Percentiles rank a stretch among this genome's conserved stretches.
These are phyloP conservation scores for Ectemnius continuus DNA, from an alignment of 2,888 invertebrate genomes.

Conservation along the genomic window DNA sequence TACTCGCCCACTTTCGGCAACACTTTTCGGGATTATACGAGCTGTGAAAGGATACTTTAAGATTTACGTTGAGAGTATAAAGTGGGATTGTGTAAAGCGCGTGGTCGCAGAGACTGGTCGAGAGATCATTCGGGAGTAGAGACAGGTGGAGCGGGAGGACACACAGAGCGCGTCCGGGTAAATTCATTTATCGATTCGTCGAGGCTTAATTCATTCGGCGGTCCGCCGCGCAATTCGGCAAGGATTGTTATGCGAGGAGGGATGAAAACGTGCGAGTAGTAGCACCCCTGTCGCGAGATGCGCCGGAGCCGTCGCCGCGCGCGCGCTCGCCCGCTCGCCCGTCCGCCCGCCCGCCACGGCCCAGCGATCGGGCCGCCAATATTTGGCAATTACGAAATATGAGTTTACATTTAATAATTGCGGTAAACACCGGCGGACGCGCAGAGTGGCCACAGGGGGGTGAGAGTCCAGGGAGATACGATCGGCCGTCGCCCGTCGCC, in stretches of 20 bases:
- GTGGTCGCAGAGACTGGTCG: neutral
- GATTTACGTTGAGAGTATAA: too few species aligned
- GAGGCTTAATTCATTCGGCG: constrained; percentile 58
- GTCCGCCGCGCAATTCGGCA: constrained; percentile 29
- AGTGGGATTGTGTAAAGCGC: neutral
- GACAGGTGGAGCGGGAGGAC: neutral
- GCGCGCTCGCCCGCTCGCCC: neutral
- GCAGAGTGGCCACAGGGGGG: constrained; percentile 67
- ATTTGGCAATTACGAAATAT: constrained; percentile 77
- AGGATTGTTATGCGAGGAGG: constrained; percentile 64
- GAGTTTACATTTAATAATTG: constrained; percentile 78
- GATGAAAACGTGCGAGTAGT: constrained; percentile 63
- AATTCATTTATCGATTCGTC: constrained; percentile 60
- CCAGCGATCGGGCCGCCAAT: constrained; percentile 72
- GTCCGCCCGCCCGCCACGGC: constrained; percentile 41
- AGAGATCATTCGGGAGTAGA: neutral
- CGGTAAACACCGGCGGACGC: constrained; percentile 74
- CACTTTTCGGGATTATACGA: too few species aligned
- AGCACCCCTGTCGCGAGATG: constrained; percentile 60
- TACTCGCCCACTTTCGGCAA: too few species aligned
- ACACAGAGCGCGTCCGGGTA: constrained; percentile 11
- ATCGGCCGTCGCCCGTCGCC: constrained; percentile 52
- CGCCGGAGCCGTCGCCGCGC: constrained; percentile 32
- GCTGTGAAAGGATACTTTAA: too few species aligned
- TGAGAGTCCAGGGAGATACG: constrained; percentile 58